phyloP scores from a whole-genome alignment of 2,888 invertebrate genomes.

The Tubiluchus corallicola region DNA sequence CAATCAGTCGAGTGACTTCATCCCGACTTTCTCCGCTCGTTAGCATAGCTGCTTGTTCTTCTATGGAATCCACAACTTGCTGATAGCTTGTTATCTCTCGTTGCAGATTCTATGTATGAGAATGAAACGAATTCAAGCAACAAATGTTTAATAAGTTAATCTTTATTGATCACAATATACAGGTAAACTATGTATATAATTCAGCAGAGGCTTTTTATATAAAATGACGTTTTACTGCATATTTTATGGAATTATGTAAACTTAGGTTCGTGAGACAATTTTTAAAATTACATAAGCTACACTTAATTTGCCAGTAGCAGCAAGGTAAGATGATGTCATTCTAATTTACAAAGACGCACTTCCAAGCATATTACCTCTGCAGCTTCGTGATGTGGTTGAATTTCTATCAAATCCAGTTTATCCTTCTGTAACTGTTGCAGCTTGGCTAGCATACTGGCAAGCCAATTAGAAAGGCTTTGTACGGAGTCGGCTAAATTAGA shows the following conservation, averaged over 20 bases:
- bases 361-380: neutral
- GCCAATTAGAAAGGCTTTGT: neutral
- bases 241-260: too few relatives aligned
- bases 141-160: slow-evolving; percentile 5
- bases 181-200: too few relatives aligned
- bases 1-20: too few relatives aligned
- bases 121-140: slow-evolving; percentile 5
- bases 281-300: too few relatives aligned
- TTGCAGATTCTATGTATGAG: slow-evolving; percentile 37
- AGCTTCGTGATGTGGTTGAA: neutral
- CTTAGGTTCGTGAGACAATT: too few relatives aligned
- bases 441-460: neutral
- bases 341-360: too few relatives aligned
- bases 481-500: neutral
- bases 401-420: neutral
- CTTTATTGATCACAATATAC: slow-evolving; percentile 4
- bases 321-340: too few relatives aligned
- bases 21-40: too few relatives aligned
- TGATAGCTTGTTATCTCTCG: slow-evolving; percentile 72
- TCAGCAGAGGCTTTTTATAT: too few relatives aligned
- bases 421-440: neutral
- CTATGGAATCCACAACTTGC: slow-evolving; percentile 53
- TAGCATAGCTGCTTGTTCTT: neutral
- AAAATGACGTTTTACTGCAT: too few relatives aligned
- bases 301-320: too few relatives aligned